Conservation (phyloP, 2,797 vertebrate species). For the Botia kubotai region DNA sequence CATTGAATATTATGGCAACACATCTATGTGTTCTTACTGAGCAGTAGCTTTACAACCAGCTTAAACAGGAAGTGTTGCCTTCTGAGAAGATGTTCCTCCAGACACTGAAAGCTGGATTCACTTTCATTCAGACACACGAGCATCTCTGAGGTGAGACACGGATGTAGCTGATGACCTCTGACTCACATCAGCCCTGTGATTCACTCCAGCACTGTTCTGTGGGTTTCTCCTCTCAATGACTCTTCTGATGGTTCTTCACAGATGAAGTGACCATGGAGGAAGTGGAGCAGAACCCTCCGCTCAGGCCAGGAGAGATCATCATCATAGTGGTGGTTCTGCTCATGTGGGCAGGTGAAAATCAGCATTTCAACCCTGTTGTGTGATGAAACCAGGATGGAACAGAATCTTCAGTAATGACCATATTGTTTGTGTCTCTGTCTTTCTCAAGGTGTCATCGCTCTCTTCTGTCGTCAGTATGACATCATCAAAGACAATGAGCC, state of each 20-base stretch:
- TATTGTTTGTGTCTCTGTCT: background rate
- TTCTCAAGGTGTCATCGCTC: conserved; percentile 90
- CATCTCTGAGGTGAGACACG: too few relatives aligned
- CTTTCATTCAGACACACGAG: too few relatives aligned
- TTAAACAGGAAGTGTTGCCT: too few relatives aligned
- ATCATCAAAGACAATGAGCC: conserved; percentile 98
- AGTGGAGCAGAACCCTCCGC: conserved; percentile 85
- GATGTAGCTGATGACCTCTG: too few relatives aligned
- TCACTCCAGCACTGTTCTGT: too few relatives aligned
- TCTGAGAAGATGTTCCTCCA: too few relatives aligned
- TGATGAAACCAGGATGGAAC: background rate
- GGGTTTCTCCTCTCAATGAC: background rate
- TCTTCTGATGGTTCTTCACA: conserved; percentile 61
- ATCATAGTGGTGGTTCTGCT: conserved; percentile 95
- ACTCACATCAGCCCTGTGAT: too few relatives aligned
- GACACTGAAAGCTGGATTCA: too few relatives aligned
- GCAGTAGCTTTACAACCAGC: too few relatives aligned
- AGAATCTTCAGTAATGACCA: too few relatives aligned
- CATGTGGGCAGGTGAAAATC: conserved; percentile 93
- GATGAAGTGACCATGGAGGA: conserved; percentile 97
- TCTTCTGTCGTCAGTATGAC: conserved; percentile 97
- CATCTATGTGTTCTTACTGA: too few relatives aligned
- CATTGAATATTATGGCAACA: too few relatives aligned
- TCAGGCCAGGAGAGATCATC: conserved; percentile 91
- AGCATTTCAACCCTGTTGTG: background rate